Evolutionary conservation across 2,113 vertebrate genomes (phyloP).

Genomic region (Psittacus erithacus): DNA sequence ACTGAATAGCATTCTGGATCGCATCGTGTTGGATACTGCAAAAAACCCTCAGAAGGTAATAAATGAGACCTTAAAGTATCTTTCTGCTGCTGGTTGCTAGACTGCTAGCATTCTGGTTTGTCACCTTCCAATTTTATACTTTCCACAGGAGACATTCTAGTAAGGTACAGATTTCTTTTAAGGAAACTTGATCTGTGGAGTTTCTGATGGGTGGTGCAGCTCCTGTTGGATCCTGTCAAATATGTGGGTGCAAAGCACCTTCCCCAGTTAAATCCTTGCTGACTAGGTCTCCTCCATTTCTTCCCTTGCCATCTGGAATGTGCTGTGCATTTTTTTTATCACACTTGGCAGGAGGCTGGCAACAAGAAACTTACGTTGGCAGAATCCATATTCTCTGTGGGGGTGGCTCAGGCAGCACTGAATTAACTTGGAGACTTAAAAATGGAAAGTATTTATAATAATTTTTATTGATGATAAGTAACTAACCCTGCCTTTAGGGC

Average conservation of each 20-base stretch:
- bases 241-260: constrained; percentile 22
- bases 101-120: not conserved
- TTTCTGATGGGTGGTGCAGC: not conserved
- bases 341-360: constrained; percentile 65
- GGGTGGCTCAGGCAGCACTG: constrained; percentile 71
- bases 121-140: not conserved
- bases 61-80: not conserved
- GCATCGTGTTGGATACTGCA: not conserved
- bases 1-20: rapidly evolving
- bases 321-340: constrained; percentile 56
- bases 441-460: constrained; percentile 17
- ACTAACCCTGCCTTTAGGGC: constrained; percentile 29
- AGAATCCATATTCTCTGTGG: constrained; percentile 57
- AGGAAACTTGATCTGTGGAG: not conserved
- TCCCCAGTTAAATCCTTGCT: not conserved
- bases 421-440: constrained; percentile 52
- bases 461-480: constrained; percentile 52
- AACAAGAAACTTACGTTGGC: constrained; percentile 49
- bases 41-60: not conserved
- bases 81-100: not conserved
- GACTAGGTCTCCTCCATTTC: constrained; percentile 22
- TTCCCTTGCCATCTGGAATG: constrained; percentile 46
- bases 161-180: not conserved
- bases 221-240: constrained; percentile 34
- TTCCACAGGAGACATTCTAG: not conserved